Percentiles rank a stretch among this genome's conserved stretches.
phyloP scores from a whole-genome alignment of 2,888 invertebrate genomes.

The Lasioglossum leucozonium region DNA sequence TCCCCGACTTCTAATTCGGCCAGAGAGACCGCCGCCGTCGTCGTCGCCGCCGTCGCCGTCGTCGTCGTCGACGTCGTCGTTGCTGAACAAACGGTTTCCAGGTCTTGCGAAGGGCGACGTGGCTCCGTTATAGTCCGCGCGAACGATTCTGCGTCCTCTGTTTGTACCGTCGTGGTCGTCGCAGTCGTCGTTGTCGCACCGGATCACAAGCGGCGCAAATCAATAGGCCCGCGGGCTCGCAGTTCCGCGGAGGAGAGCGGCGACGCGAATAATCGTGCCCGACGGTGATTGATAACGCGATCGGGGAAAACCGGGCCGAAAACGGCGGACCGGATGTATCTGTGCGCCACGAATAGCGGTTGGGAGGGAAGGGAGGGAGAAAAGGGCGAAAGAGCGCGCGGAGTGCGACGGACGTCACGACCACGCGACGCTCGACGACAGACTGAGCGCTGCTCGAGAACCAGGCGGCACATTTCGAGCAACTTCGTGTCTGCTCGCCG shows the following conservation, averaged over 20 bases:
- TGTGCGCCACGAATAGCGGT: not conserved
- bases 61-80: not conserved
- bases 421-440: conserved; percentile 75
- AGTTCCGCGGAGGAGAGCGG: not conserved
- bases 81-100: conserved; percentile 4
- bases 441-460: conserved; percentile 75
- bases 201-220: conserved; percentile 13
- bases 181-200: conserved; percentile 28
- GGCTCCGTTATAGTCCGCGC: not conserved
- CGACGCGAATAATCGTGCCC: not conserved
- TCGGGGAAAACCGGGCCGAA: not conserved
- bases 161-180: not conserved
- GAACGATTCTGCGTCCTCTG: not conserved
- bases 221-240: not conserved
- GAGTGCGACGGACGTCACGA: conserved; percentile 38
- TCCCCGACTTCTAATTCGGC: conserved; percentile 60
- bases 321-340: not conserved
- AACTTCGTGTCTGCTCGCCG: conserved; percentile 72
- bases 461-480: conserved; percentile 71
- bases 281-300: not conserved
- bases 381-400: conserved; percentile 20
- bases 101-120: not conserved
- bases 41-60: not conserved
- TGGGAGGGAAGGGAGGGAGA: not conserved
- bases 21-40: conserved; percentile 28